These are phyloP conservation scores for Donacobius atricapilla DNA, from an alignment of 2,113 vertebrate species.

Conservation along the genomic window DNA sequence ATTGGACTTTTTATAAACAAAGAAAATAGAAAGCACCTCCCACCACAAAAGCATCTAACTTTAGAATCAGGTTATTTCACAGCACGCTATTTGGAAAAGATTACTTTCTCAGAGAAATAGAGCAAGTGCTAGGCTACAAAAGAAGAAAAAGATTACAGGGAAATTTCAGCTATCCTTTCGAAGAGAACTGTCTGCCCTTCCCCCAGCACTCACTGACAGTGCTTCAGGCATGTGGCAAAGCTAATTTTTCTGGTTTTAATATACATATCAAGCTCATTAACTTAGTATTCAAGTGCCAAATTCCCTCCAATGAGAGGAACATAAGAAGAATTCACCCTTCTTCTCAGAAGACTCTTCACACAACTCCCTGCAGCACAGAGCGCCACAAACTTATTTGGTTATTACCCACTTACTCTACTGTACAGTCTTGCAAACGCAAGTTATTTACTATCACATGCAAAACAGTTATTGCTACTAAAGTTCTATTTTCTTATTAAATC, in stretches of 20 bases:
- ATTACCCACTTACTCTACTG: slow-evolving; percentile 71
- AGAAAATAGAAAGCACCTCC: background rate
- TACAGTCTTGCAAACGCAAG: slow-evolving; percentile 68
- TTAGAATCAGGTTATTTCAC: background rate
- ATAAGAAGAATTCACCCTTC: slow-evolving; percentile 30
- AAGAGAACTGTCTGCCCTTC: slow-evolving; percentile 22
- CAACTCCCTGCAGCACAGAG: slow-evolving; percentile 62
- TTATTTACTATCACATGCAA: slow-evolving; percentile 85
- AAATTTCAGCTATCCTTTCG: background rate
- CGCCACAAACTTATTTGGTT: slow-evolving; percentile 72
- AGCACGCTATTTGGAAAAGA: background rate
- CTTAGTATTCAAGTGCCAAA: slow-evolving; percentile 51
- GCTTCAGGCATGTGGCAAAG: background rate
- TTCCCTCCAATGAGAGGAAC: slow-evolving; percentile 38
- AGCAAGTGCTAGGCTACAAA: background rate
- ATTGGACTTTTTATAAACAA: background rate
- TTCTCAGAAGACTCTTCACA: slow-evolving; percentile 43
- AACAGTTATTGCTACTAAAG: slow-evolving; percentile 95
- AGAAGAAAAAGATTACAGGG: background rate
- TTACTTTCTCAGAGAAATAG: background rate
- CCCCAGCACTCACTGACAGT: background rate
- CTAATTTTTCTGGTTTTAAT: background rate
- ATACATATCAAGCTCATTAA: background rate
- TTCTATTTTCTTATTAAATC: slow-evolving; percentile 83
- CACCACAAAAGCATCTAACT: background rate